phyloP scores from a whole-genome alignment of 2,797 vertebrate genomes.

The Notolabrus celidotus region DNA sequence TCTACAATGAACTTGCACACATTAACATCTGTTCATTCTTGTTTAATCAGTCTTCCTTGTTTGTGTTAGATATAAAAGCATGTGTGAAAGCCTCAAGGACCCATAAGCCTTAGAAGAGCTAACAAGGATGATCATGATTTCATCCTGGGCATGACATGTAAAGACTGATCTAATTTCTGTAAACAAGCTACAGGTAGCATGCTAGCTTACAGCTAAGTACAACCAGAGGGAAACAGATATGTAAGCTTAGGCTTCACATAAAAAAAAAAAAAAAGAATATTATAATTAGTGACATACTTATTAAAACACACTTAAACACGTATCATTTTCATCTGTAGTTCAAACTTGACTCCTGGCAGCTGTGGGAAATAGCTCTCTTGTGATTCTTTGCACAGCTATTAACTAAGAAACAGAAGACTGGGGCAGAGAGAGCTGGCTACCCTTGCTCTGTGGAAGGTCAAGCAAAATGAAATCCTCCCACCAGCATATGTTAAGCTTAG shows the following conservation, averaged over 20 bases:
- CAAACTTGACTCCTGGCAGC: too few relatives aligned
- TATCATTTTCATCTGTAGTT: too few relatives aligned
- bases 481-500: not conserved
- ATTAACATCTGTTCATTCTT: slow-evolving; percentile 37
- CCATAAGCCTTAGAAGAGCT: slow-evolving; percentile 36
- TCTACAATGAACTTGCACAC: slow-evolving; percentile 20
- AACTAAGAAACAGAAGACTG: too few relatives aligned
- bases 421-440: not conserved
- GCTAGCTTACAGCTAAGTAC: not conserved
- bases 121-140: slow-evolving; percentile 6
- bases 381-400: not conserved
- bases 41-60: slow-evolving; percentile 54
- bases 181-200: not conserved
- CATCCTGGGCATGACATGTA: not conserved
- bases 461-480: not conserved
- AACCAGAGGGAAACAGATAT: not conserved
- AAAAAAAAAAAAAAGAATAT: not conserved
- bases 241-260: not conserved
- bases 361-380: too few relatives aligned
- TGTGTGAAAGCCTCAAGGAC: slow-evolving; percentile 21
- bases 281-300: not conserved
- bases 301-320: too few relatives aligned
- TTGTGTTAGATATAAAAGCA: slow-evolving; percentile 33
- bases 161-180: not conserved
- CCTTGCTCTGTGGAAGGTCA: not conserved